These are phyloP conservation scores for Phylloscopus trochiloides DNA, from an alignment of 2,113 vertebrate species.

Conservation along the genomic window DNA sequence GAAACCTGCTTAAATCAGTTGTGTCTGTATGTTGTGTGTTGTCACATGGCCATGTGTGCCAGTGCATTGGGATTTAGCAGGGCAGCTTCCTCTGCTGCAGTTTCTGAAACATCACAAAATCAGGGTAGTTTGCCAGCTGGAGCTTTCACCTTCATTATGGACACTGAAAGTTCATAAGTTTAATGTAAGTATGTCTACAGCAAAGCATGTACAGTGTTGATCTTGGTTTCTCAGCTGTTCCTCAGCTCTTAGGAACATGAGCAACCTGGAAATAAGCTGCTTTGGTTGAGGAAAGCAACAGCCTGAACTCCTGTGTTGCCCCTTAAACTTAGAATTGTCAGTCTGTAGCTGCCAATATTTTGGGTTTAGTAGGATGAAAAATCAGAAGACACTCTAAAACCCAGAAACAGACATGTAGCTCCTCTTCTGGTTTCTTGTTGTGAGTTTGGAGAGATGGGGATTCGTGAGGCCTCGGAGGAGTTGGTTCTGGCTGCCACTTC, in stretches of 20 bases:
- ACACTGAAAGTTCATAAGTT: background rate
- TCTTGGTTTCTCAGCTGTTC: background rate
- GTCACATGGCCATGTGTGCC: fast-evolving
- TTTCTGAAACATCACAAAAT: background rate
- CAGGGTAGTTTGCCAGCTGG: background rate
- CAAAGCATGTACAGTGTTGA: background rate
- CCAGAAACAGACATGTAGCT: background rate
- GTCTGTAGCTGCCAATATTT: background rate
- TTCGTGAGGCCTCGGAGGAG: background rate
- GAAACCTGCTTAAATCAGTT: background rate
- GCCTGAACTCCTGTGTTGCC: background rate
- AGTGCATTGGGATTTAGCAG: background rate
- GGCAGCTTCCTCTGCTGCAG: background rate
- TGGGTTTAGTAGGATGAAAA: background rate
- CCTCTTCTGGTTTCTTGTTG: background rate
- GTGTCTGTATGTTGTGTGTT: background rate
- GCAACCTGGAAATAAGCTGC: background rate
- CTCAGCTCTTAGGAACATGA: background rate
- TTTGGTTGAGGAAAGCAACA: background rate
- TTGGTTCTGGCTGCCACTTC: background rate
- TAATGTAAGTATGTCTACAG: background rate
- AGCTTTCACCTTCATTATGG: background rate
- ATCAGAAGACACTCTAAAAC: background rate
- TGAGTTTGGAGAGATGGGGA: background rate
- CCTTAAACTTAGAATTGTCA: background rate